Evolutionary conservation across 1,140 invertebrate genomes (phyloP), one percentile per base, ranked within the genome.

Genomic region (Nymphalis io): DNA sequence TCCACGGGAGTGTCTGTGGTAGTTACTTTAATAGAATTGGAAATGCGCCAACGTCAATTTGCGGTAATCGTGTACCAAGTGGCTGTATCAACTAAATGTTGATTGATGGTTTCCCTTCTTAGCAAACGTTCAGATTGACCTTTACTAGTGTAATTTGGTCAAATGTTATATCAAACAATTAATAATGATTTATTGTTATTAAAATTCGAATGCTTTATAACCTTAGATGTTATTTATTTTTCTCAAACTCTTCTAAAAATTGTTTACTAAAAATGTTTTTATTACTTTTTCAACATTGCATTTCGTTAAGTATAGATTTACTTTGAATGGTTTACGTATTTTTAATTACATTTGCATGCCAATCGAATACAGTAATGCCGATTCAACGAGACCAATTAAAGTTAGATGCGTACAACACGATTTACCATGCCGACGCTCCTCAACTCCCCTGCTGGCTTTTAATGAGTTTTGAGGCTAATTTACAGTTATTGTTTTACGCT

Each of bases 381-480:
- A 59, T 40, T 38, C 20, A 18, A 59, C 5, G 33, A n/a, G 16
- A 59, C 33, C 39, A 59, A 39, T 59, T 39, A 12, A 89, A 85
- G 79, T 88, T 84, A 72, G 80, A 86, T 81, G 77, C 68, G 79
- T 83, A 84, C 40, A 86, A 83, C 76, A 74, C 58, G 73, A 73
- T 70, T 76, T 64, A 71, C 64, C 74, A 65, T 74, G 70, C 70
- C 75, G 70, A 62, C 72, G 60, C 73, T 74, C 58, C 74, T 79
- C 72, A 42, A 74, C 67, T 75, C 73, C 65, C 71, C 60, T 58
- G 57, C 72, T 64, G 68, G 76, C 81, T 83, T 84, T 84, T 88
- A 90, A 90, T 84, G 88, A 90, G 88, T 90, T 88, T 86, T 70
- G 70, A 83, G 78, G 73, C 84, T 82, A 88, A 86, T 89, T 86